A percentile compares a stretch with the other conserved stretches of the same genome.
Conservation (phyloP, 1,140 invertebrate genomes). For the Scaptomyza hsui region DNA sequence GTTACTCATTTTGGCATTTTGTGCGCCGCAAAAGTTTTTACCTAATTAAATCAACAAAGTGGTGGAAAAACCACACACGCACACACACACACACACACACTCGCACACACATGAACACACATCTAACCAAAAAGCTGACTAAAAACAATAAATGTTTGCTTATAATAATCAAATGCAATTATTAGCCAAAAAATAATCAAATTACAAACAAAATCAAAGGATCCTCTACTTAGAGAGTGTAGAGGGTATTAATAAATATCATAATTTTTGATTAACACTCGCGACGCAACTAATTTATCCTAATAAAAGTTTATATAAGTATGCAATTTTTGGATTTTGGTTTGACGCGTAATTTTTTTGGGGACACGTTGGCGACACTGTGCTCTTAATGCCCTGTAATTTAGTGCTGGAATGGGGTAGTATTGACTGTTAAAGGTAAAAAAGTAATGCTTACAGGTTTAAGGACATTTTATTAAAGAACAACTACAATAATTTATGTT, state of each 20-base stretch:
- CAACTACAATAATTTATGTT: no score
- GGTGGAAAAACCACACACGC: conserved; percentile 46
- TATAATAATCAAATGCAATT: conserved; percentile 56
- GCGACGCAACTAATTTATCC: conserved; percentile 36
- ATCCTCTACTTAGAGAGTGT: background rate
- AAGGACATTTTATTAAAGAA: background rate
- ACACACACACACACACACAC: conserved; percentile 1
- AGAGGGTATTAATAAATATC: conserved; percentile 14
- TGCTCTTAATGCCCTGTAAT: conserved; percentile 3
- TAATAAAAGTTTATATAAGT: conserved; percentile 38
- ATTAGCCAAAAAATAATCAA: conserved; percentile 33
- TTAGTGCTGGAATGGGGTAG: background rate
- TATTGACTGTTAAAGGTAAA: no score
- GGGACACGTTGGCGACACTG: conserved; percentile 27
- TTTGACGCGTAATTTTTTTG: conserved; percentile 40
- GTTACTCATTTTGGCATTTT: conserved; percentile 61
- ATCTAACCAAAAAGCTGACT: no score
- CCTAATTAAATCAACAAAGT: conserved; percentile 73
- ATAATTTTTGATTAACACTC: conserved; percentile 47
- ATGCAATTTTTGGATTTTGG: conserved; percentile 5
- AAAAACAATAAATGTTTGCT: conserved; percentile 20
- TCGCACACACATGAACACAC: background rate
- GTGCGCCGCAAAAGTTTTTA: conserved; percentile 59
- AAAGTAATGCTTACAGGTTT: background rate
- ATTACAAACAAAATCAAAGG: conserved; percentile 43